A percentile compares a stretch with the other conserved stretches of the same genome.
These are phyloP conservation scores for Platygyra sinensis DNA, from an alignment of 64 coral and sea anemone genomes.

Conservation along the genomic window DNA sequence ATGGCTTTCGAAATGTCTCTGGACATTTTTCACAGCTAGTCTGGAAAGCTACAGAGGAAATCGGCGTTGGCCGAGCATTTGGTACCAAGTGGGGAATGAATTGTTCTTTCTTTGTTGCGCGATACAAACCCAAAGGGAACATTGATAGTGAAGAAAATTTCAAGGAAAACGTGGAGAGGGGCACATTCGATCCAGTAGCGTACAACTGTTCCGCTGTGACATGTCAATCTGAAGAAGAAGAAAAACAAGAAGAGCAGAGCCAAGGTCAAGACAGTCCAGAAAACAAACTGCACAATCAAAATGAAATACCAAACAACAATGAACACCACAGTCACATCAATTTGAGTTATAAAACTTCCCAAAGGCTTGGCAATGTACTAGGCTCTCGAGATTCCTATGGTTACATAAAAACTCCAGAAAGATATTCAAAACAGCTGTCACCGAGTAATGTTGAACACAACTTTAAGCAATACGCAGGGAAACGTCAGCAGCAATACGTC, in stretches of 20 bases:
- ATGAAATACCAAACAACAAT: background rate
- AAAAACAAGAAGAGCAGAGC: background rate
- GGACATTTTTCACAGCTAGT: constrained; percentile 85
- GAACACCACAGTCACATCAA: too few species aligned
- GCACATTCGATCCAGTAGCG: constrained; percentile 61
- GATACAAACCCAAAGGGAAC: constrained; percentile 74
- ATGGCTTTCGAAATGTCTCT: constrained; percentile 61
- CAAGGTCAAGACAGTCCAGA: background rate
- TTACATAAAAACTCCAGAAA: background rate
- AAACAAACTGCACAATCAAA: background rate
- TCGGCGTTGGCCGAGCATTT: constrained; percentile 71
- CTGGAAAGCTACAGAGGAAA: constrained; percentile 74
- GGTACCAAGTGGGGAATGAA: constrained; percentile 90
- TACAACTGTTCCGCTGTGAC: constrained; percentile 69
- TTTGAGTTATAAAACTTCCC: too few species aligned
- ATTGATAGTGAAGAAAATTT: constrained; percentile 37
- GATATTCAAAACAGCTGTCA: background rate
- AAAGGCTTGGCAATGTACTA: background rate
- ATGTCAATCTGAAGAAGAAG: background rate
- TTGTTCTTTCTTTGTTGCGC: constrained; percentile 81
- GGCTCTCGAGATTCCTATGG: background rate
- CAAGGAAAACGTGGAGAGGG: constrained; percentile 72
- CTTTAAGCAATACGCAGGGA: background rate
- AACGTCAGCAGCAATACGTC: background rate
- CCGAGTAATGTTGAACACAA: background rate